These are phyloP conservation scores for Tachina fera DNA, from an alignment of 2,888 invertebrate species.

Conservation along the genomic window DNA sequence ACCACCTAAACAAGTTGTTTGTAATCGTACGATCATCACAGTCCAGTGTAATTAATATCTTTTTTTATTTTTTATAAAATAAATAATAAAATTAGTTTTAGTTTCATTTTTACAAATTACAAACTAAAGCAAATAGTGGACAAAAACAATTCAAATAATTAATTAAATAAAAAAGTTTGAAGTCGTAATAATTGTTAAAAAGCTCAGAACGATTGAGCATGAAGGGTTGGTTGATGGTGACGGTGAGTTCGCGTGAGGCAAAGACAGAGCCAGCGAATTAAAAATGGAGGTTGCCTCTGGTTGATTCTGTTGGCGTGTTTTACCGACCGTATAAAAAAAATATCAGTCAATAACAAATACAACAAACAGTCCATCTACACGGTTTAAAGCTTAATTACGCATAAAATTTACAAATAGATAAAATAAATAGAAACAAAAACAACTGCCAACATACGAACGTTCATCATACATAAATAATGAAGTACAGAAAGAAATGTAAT, in stretches of 20 bases:
- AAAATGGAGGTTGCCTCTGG: slow-evolving; percentile 6
- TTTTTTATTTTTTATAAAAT: not conserved
- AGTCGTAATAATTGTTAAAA: slow-evolving; percentile 3
- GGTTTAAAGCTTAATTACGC: slow-evolving; percentile 37
- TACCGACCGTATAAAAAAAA: slow-evolving; percentile 22
- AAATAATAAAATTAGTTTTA: not conserved
- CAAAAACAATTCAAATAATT: not conserved
- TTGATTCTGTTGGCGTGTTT: slow-evolving; percentile 6
- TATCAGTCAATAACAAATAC: slow-evolving; percentile 24
- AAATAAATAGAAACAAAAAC: slow-evolving; percentile 11
- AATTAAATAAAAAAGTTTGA: not conserved
- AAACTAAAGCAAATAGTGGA: slow-evolving; percentile 12
- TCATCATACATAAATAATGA: not conserved
- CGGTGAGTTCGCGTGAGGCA: not conserved
- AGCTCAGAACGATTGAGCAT: too few species aligned
- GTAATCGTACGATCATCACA: not conserved
- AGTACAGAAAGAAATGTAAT: too few species aligned
- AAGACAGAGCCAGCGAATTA: not conserved
- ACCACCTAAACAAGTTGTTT: slow-evolving; percentile 5
- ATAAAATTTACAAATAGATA: slow-evolving; percentile 32
- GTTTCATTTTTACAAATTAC: slow-evolving; percentile 27
- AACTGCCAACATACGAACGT: not conserved
- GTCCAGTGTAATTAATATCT: slow-evolving; percentile 12
- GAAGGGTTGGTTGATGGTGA: too few species aligned
- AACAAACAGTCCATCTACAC: not conserved